Percentiles rank a stretch among this genome's conserved stretches.
phyloP scores from a whole-genome alignment of 2,888 invertebrate species.

The Didymodactylos carnosus region DNA sequence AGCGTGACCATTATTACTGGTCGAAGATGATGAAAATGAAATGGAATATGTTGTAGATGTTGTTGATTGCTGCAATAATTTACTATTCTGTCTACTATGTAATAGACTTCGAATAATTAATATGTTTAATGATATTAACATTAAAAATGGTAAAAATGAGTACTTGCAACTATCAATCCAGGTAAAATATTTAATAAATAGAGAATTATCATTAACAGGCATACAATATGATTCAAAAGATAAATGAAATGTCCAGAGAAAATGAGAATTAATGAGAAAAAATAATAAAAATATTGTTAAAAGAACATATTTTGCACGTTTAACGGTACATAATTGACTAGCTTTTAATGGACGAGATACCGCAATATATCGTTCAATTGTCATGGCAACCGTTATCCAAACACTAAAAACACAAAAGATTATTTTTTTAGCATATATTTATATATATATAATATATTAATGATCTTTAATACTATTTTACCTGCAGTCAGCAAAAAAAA shows the following conservation, averaged over 20 bases:
- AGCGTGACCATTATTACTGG: not conserved
- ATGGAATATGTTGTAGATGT: not conserved
- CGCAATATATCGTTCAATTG: conserved; percentile 22
- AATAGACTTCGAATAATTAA: conserved; percentile 20
- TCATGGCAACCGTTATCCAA: conserved; percentile 25
- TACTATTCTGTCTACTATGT: not conserved
- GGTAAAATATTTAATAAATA: conserved; percentile 21
- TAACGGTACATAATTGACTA: conserved; percentile 18
- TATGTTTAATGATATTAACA: conserved; percentile 22
- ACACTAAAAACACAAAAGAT: conserved; percentile 19
- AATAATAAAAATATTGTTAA: conserved; percentile 16
- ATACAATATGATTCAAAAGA: conserved; percentile 13
- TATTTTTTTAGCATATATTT: no score
- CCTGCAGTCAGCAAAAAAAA: not conserved
- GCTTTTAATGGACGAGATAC: conserved; percentile 22
- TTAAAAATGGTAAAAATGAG: conserved; percentile 21
- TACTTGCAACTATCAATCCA: conserved; percentile 24
- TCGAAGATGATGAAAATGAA: not conserved
- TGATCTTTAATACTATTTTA: no score
- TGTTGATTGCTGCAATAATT: not conserved
- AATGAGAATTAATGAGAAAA: conserved; percentile 20
- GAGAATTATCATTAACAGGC: conserved; percentile 16
- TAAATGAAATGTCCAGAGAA: conserved; percentile 19
- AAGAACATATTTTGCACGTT: conserved; percentile 18
- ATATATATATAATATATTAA: no score